Conservation (phyloP, 2,113 vertebrate species). For the Polypterus senegalus region DNA sequence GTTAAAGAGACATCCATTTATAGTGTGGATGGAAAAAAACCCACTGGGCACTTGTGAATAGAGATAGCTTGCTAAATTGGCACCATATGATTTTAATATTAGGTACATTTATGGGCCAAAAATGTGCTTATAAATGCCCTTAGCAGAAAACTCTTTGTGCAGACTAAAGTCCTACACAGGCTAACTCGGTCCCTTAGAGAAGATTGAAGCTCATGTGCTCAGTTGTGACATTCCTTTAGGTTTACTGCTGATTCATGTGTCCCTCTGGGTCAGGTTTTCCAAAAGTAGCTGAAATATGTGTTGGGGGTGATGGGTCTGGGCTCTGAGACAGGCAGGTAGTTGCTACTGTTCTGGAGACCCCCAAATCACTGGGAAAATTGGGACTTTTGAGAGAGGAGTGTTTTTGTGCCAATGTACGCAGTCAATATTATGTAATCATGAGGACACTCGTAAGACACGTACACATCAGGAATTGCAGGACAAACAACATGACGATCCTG, state of each 20-base stretch:
- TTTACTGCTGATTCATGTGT: too few relatives aligned
- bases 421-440: too few relatives aligned
- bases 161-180: slow-evolving; percentile 1
- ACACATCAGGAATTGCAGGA: background rate
- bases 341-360: background rate
- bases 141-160: slow-evolving; percentile 10
- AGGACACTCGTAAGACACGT: background rate
- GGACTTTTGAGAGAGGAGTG: too few relatives aligned
- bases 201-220: too few relatives aligned
- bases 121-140: slow-evolving; percentile 5
- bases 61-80: slow-evolving; percentile 14
- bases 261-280: too few relatives aligned
- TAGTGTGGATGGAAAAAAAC: slow-evolving; percentile 15
- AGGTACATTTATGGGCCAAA: slow-evolving; percentile 11
- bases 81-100: slow-evolving; percentile 6
- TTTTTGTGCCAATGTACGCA: too few relatives aligned
- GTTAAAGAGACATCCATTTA: slow-evolving; percentile 10
- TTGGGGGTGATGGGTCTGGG: too few relatives aligned
- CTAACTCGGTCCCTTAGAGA: background rate
- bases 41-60: slow-evolving; percentile 8
- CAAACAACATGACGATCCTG: slow-evolving; percentile 1
- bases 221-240: too few relatives aligned
- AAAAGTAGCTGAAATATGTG: too few relatives aligned
- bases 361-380: too few relatives aligned
- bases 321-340: background rate